Evolutionary conservation across 2,797 vertebrate species (phyloP).

Genomic region (Heliangelus exortis): DNA sequence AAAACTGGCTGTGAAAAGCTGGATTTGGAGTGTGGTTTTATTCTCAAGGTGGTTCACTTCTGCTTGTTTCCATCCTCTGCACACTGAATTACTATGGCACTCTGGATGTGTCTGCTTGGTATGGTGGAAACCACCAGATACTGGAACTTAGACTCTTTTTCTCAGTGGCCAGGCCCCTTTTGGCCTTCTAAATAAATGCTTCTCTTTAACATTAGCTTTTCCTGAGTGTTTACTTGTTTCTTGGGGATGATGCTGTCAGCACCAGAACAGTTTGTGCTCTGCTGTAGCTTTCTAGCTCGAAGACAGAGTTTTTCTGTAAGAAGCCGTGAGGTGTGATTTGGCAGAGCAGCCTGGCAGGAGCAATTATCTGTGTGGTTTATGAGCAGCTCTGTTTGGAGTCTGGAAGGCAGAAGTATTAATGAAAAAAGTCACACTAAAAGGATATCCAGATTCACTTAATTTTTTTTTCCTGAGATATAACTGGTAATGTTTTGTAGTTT

Average conservation of each 20-base stretch:
- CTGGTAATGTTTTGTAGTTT: not conserved
- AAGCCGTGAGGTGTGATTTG: slow-evolving; percentile 2
- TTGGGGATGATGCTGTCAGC: not conserved
- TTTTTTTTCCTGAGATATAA: not conserved
- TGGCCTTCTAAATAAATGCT: not conserved
- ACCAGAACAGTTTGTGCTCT: not conserved
- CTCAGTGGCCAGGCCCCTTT: not conserved
- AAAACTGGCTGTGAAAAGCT: not conserved
- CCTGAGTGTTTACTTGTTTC: slow-evolving; percentile 1
- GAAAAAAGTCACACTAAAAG: not conserved
- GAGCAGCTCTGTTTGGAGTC: not conserved
- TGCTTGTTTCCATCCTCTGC: not conserved
- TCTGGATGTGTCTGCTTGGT: not conserved
- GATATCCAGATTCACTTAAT: not conserved
- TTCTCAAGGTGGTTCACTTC: not conserved
- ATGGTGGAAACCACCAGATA: not conserved
- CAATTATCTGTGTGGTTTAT: slow-evolving; percentile 30
- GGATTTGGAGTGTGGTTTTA: not conserved
- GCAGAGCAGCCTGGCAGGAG: slow-evolving; percentile 26
- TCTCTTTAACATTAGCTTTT: not conserved
- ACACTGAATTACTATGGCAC: not conserved
- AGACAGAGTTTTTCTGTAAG: slow-evolving; percentile 19
- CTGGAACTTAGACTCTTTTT: not conserved
- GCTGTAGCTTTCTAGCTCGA: not conserved
- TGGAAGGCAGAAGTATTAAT: not conserved